phyloP scores from a whole-genome alignment of 2,113 vertebrate species.

The Empidonax alnorum region DNA sequence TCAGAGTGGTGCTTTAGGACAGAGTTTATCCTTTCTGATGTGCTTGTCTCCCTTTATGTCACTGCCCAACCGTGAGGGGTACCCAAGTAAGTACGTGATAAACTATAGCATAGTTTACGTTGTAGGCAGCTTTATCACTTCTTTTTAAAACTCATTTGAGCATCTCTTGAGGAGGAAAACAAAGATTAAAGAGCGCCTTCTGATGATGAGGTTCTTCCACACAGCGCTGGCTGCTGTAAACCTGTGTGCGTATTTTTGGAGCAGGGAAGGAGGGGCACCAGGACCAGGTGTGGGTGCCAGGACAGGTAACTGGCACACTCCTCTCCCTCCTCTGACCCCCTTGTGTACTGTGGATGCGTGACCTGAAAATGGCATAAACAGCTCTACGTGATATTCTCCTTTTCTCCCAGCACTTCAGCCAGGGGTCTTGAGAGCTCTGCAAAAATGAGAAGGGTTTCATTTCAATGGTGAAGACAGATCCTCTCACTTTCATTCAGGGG shows the following conservation, averaged over 20 bases:
- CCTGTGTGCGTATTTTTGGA: not conserved
- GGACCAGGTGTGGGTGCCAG: not conserved
- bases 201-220: not conserved
- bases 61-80: not conserved
- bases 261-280: not conserved
- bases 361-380: not conserved
- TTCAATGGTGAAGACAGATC: constrained; percentile 18
- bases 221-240: not conserved
- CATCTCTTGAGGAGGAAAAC: not conserved
- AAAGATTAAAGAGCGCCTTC: not conserved
- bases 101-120: not conserved
- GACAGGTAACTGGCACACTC: not conserved
- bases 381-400: not conserved
- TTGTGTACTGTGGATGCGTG: fast-evolving
- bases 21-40: not conserved
- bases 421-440: not conserved
- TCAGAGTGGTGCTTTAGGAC: not conserved
- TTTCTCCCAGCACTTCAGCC: not conserved
- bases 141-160: not conserved
- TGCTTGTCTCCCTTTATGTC: not conserved
- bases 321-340: not conserved
- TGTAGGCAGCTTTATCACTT: not conserved
- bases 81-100: not conserved
- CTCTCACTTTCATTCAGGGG: not conserved
- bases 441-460: not conserved